Base-by-base conservation (phyloP, 2,797 vertebrate species). In the Chaunax sp. region DNA sequence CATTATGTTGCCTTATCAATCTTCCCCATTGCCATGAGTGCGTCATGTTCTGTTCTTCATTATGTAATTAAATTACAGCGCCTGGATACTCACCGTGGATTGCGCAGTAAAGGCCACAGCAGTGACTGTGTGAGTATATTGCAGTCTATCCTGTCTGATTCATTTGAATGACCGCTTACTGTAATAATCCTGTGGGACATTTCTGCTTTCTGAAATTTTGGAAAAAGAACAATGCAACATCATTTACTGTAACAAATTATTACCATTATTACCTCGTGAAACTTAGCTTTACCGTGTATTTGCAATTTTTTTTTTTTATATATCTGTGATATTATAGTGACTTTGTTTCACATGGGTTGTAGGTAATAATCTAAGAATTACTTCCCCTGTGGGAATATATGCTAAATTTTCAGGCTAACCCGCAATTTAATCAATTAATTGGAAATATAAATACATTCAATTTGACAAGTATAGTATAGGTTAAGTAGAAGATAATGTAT, bases 21-120 rank as follows among this genome's bases (percentile, higher is more conserved):
- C 63, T 80, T 68, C 64, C 72, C 80, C 35, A 57, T 0, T 15
- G 13, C 23, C 47, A n/a, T 64, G 73, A 87, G 84, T 22, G 75
- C 81, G 76, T 33, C 84, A 46, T 20, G 3, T 23, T n/a, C 0
- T 4, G 19, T 19, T 40, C 3, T 37, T 40, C 0, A 3, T 40
- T 67, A 64, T 49, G 71, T 61, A 33, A 80, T 33, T 18, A 3
- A n/a, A 19, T 40, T 15, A 0, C 8, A 45, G 6, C 3, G 28
- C 11, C 25, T 4, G n/a, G 9, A 9, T 18, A 0, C 4, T 35
- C 33, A 11, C 6, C 26, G 23, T 35, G 28, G 13, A 53, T 68
- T 80, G 62, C 64, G 51, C 65, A 81, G 41, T 74, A 13, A 40
- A 0, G 72, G 60, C 15, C 45, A 44, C 7, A 19, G 46, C 57